A percentile compares a stretch with the other conserved stretches of the same genome.
Evolutionary conservation across 2,113 vertebrate genomes (phyloP).

Genomic region (Cyrtonyx montezumae): DNA sequence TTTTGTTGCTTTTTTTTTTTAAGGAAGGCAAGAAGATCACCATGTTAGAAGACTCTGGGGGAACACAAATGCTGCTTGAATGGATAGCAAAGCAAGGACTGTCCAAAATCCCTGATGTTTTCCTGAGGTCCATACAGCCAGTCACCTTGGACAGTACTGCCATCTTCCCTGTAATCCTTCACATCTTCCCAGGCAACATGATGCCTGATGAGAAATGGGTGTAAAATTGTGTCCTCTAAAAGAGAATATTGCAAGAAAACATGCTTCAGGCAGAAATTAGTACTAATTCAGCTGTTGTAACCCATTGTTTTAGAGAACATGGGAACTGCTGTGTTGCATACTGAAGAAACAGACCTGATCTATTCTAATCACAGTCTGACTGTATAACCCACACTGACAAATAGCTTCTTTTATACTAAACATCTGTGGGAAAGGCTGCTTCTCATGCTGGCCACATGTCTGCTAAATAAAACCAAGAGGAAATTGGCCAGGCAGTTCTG

Average conservation of each 20-base stretch:
- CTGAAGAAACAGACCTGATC: background rate
- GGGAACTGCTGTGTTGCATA: slow-evolving; percentile 26
- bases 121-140: rapidly evolving
- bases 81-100: background rate
- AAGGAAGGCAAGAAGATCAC: background rate
- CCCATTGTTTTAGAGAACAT: slow-evolving; percentile 32
- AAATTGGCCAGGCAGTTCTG: slow-evolving; percentile 64
- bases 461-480: slow-evolving; percentile 71
- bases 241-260: background rate
- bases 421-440: slow-evolving; percentile 69
- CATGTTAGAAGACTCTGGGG: background rate
- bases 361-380: slow-evolving; percentile 39
- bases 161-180: background rate
- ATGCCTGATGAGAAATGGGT: background rate
- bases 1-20: background rate
- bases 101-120: background rate
- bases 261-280: slow-evolving; percentile 5
- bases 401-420: slow-evolving; percentile 59
- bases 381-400: slow-evolving; percentile 38
- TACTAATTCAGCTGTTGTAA: background rate
- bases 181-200: background rate
- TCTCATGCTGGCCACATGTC: slow-evolving; percentile 62
- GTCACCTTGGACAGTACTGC: background rate
- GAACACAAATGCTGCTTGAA: background rate
- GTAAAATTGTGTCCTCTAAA: background rate